Base-by-base conservation (phyloP, 2,113 vertebrate genomes). In the Heterochromis multidens region DNA sequence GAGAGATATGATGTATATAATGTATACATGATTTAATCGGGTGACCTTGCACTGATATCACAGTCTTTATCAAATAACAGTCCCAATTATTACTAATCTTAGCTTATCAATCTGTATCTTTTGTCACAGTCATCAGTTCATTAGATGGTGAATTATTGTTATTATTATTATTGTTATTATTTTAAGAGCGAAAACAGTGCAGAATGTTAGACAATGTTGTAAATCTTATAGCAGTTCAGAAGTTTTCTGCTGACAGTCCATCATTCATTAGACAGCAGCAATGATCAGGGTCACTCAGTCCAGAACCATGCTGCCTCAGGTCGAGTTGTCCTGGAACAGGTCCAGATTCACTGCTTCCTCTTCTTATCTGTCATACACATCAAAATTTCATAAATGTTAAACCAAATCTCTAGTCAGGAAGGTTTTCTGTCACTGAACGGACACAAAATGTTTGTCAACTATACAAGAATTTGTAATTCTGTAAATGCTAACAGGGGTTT, bases 221-320 rank as follows among this genome's bases (percentile, higher is more conserved):
- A 43, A 43, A 13, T 43, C 12, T 43, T 43, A 43, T 13, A 84
- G 33, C 31, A 67, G n/a, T 21, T 27, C 43, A 31, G 62, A 84
- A 40, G 27, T 80, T 52, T 54, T n/a, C 57, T 19, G 25, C 49
- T 77, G 84, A 86, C 81, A 85, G 17, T 23, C 23, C 85, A 86
- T 84, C 80, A 88, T 14, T 89, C 65, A 82, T 76, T n/a, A 67
- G 72, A 57, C 16, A 23, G n/a, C n/a, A 58, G 59, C 13, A 33
- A 65, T 23, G 80, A 82, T 89, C 67, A 89, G 88, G 83, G 89
- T 91, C 87, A 85, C 27, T 58, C 37, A 21, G 1, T 56, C 83
- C 77, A 46, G 52, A 60, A 58, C 65, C 87, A 86, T 23, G 63
- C 81, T 80, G 80, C 83, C 57, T 60, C 21, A 13, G 54, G 58